Evolutionary conservation across 2,888 invertebrate species (phyloP).

Genomic region (Eupeodes latifasciatus): DNA sequence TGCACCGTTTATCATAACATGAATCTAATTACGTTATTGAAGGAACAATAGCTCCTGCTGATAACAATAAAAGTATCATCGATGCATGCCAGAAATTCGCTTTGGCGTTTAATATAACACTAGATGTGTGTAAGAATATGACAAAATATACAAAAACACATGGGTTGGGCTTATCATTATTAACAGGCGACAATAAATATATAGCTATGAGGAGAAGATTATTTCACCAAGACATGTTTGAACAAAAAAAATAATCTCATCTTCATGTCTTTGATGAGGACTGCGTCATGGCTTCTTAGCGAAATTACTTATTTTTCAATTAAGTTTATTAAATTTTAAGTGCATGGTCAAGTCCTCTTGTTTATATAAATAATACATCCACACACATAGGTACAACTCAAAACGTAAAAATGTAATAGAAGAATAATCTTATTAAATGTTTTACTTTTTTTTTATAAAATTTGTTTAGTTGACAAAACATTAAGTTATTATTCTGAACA

Average conservation of each 20-base stretch:
- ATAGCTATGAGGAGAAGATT: neutral
- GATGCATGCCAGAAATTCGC: conserved; percentile 26
- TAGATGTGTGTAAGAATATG: neutral
- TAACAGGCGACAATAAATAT: neutral
- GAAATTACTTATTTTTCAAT: too few species aligned
- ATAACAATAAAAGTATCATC: conserved; percentile 55
- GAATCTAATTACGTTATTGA: conserved; percentile 72
- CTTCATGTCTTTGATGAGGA: neutral
- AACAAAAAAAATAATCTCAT: neutral
- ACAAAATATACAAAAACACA: neutral
- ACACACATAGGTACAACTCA: too few species aligned
- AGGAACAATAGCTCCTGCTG: conserved; percentile 46
- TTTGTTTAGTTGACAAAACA: too few species aligned
- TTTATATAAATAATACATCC: too few species aligned
- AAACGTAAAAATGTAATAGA: too few species aligned
- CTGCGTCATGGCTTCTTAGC: too few species aligned
- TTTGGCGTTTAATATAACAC: neutral
- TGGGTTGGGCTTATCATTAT: conserved; percentile 3
- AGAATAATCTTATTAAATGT: too few species aligned
- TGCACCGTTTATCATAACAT: conserved; percentile 65
- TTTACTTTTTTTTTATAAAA: too few species aligned
- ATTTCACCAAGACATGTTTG: neutral
- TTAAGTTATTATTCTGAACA: too few species aligned
- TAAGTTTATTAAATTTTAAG: too few species aligned
- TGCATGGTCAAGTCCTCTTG: too few species aligned